Percentiles rank a stretch among this genome's conserved stretches.
Evolutionary conservation across 2,113 vertebrate genomes (phyloP).

Genomic region (Nyctibius bracteatus): DNA sequence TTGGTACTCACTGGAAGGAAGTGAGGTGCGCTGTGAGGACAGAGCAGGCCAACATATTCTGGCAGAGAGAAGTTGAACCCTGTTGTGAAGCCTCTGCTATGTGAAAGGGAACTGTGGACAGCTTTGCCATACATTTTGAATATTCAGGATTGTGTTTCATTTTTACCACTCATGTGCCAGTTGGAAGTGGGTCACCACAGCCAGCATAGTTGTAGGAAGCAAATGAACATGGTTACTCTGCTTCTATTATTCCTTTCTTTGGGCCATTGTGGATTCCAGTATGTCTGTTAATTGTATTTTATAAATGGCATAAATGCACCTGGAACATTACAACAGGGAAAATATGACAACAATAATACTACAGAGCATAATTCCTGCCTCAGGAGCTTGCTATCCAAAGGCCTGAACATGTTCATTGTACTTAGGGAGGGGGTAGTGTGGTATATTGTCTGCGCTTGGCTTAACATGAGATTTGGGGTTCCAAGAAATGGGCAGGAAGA

Average conservation of each 20-base stretch:
- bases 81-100: not conserved
- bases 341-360: constrained; percentile 41
- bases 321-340: constrained; percentile 53
- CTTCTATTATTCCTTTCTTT: constrained; percentile 5
- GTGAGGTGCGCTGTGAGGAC: not conserved
- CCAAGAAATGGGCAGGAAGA: not conserved
- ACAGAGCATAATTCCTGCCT: constrained; percentile 29
- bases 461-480: not conserved
- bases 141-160: not conserved
- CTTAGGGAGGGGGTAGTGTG: not conserved
- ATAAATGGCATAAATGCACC: constrained; percentile 38
- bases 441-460: not conserved
- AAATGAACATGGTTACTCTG: not conserved
- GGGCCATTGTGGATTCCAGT: not conserved
- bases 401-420: not conserved
- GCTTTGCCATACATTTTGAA: not conserved
- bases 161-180: not conserved
- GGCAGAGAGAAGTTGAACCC: not conserved
- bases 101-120: not conserved
- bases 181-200: not conserved
- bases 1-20: not conserved
- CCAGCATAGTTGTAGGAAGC: not conserved
- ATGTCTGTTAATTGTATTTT: constrained; percentile 37
- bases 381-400: not conserved
- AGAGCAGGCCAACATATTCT: not conserved